Evolutionary conservation across 2,888 invertebrate genomes (phyloP).

Genomic region (Tiphia femorata): DNA sequence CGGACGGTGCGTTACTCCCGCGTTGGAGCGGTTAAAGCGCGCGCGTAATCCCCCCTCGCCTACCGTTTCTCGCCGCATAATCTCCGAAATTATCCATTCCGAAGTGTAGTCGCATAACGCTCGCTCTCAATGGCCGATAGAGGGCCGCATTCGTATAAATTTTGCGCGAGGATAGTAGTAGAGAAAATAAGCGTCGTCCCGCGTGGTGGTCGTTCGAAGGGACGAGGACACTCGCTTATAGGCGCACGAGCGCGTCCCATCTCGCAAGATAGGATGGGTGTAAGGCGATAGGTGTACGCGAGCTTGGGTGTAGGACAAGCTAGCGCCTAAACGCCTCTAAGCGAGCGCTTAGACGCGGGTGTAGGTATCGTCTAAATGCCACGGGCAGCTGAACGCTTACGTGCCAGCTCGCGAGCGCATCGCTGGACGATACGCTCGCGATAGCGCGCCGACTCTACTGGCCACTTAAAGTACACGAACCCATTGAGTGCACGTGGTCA

Average conservation of each 20-base stretch:
- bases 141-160: no score
- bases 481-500: slow-evolving; percentile 28
- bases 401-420: not conserved
- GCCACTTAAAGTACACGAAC: slow-evolving; percentile 28
- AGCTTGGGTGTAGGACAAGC: no score
- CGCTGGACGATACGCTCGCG: slow-evolving; percentile 10
- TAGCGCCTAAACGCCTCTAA: no score
- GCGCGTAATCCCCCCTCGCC: slow-evolving; percentile 31
- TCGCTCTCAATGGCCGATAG: slow-evolving; percentile 29
- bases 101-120: slow-evolving; percentile 17
- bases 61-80: slow-evolving; percentile 29
- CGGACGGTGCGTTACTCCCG: slow-evolving; percentile 1
- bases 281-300: no score
- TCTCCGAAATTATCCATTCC: slow-evolving; percentile 42
- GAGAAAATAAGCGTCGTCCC: no score
- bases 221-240: no score
- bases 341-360: no score
- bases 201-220: no score
- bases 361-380: no score
- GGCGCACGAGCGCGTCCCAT: no score
- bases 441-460: slow-evolving; percentile 15
- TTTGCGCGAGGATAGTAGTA: not conserved
- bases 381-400: no score
- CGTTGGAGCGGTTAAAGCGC: slow-evolving; percentile 31
- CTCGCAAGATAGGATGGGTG: no score